phyloP scores from a whole-genome alignment of 1,140 invertebrate species.

The Drosophila sp. region DNA sequence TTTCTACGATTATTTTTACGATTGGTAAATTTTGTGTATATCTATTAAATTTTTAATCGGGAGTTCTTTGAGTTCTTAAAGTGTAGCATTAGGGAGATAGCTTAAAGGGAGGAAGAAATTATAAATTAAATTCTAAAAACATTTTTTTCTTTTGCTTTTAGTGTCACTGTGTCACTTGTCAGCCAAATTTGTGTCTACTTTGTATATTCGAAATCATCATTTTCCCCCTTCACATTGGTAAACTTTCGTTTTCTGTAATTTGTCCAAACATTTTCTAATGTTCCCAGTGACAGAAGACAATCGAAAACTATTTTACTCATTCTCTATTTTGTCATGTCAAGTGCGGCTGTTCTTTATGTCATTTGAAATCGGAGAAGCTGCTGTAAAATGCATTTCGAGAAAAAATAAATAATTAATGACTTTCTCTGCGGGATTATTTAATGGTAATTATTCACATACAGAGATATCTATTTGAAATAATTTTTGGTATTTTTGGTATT shows the following conservation, averaged over 20 bases:
- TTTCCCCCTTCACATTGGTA: neutral
- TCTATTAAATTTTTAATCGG: too few species aligned
- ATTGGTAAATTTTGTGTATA: too few species aligned
- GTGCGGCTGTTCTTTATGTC: conserved; percentile 43
- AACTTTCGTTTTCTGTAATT: conserved; percentile 37
- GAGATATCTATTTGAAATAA: conserved; percentile 1
- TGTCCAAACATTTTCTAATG: conserved; percentile 37
- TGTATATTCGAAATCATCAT: neutral
- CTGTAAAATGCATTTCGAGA: conserved; percentile 34
- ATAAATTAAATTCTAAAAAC: too few species aligned
- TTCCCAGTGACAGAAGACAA: conserved; percentile 35
- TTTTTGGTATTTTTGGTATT: neutral
- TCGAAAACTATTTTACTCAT: conserved; percentile 38
- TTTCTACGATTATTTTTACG: too few species aligned
- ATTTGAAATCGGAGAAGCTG: conserved; percentile 41
- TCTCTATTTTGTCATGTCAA: conserved; percentile 28
- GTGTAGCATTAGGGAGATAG: too few species aligned
- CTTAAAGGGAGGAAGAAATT: too few species aligned
- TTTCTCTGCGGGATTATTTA: conserved; percentile 35
- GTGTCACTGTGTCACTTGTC: neutral
- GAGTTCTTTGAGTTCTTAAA: too few species aligned
- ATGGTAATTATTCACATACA: conserved; percentile 44
- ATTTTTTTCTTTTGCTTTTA: neutral
- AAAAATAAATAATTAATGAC: conserved; percentile 8
- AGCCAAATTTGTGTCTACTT: neutral